Conservation (phyloP, 2,113 vertebrate species). For the Vidua macroura region DNA sequence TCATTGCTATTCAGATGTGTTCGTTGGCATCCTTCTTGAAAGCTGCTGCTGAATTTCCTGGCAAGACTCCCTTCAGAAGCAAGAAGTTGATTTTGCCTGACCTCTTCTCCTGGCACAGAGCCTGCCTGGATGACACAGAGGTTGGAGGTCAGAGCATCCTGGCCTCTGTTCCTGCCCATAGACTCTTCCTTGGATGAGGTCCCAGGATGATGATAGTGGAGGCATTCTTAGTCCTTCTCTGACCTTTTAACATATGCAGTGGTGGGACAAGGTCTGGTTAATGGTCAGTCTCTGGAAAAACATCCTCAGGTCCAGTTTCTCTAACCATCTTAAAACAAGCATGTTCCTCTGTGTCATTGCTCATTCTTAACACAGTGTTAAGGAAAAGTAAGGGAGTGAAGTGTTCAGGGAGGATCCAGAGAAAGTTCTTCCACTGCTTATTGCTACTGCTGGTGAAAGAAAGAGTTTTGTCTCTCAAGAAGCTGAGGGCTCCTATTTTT, state of each 20-base stretch:
- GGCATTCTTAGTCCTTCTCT: background rate
- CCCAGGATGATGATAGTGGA: background rate
- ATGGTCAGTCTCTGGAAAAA: background rate
- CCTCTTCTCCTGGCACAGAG: background rate
- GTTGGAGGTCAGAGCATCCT: background rate
- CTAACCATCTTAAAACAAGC: background rate
- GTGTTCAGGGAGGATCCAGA: background rate
- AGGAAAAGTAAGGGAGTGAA: background rate
- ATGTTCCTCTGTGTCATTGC: background rate
- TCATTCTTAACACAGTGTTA: background rate
- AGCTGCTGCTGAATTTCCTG: background rate
- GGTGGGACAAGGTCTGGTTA: background rate
- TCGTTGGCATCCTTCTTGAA: background rate
- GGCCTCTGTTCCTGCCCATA: background rate
- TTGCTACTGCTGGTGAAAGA: background rate
- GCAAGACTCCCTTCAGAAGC: background rate
- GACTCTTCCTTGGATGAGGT: background rate
- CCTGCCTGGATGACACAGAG: background rate
- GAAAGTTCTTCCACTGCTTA: background rate
- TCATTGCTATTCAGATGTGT: background rate
- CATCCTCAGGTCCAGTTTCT: background rate
- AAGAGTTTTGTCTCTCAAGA: background rate
- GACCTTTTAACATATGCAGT: background rate
- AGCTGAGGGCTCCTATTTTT: background rate
- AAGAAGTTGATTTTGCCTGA: background rate